These are phyloP conservation scores for Sphaerophoria taeniata DNA, from an alignment of 2,888 invertebrate species.

Conservation along the genomic window DNA sequence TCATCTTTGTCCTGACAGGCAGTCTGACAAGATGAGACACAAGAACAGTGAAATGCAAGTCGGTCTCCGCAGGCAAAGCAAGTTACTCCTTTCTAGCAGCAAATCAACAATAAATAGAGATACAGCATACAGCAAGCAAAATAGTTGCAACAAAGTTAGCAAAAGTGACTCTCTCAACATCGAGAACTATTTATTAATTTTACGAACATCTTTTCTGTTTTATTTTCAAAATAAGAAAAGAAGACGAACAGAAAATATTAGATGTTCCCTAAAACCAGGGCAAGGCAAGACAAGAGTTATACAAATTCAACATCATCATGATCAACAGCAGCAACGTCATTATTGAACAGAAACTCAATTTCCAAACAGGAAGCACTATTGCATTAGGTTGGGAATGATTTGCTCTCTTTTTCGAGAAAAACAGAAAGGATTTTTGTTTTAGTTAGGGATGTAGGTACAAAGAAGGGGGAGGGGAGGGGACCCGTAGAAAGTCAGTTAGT, in stretches of 20 bases:
- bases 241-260: slow-evolving; percentile 34
- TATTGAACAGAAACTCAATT: slow-evolving; percentile 47
- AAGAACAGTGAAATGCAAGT: slow-evolving; percentile 42
- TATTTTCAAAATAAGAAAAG: slow-evolving; percentile 2
- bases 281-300: slow-evolving; percentile 41
- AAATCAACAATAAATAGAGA: neutral
- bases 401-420: neutral
- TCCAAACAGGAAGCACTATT: slow-evolving; percentile 17
- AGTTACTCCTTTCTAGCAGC: slow-evolving; percentile 22
- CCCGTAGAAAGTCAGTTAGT: neutral
- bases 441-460: neutral
- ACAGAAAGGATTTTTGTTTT: neutral
- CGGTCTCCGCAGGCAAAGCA: neutral
- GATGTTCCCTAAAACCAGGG: slow-evolving; percentile 26
- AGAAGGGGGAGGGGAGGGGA: neutral
- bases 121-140: neutral
- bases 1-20: slow-evolving; percentile 15
- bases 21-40: slow-evolving; percentile 24
- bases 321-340: neutral
- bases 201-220: slow-evolving; percentile 13
- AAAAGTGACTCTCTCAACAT: slow-evolving; percentile 46
- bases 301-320: slow-evolving; percentile 45
- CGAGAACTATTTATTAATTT: slow-evolving; percentile 40
- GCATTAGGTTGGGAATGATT: slow-evolving; percentile 21
- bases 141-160: slow-evolving; percentile 38